Evolutionary conservation across 2,888 invertebrate genomes (phyloP), one percentile per base, ranked within the genome.

Genomic region (Spisula subtruncata): DNA sequence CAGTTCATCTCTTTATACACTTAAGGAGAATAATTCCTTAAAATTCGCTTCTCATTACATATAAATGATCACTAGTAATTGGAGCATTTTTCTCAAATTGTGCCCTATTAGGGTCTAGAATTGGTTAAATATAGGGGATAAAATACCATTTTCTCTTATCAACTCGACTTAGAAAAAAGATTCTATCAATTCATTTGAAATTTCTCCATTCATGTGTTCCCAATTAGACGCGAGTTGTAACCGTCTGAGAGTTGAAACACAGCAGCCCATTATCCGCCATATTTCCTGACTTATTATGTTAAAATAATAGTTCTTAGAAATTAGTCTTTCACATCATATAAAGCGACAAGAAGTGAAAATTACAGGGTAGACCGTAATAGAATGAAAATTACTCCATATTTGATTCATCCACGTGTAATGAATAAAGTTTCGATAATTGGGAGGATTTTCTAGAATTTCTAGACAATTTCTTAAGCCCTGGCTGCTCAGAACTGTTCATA

Each of bases 301-400:
- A 20, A 89, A 92, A 92, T 92, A 89, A 89, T 81, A 79, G 87
- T 84, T 81, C 83, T 89, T 87, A 90, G 86, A 84, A 85, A 92
- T 92, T 90, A 90, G 87, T 83, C 88, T 83, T 81, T 92, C 92
- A 89, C 85, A 60, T 89, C 92, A 83, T 35, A 92, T 90, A 92
- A 90, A 90, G 86, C 80, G 89, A 82, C 75, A 86, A 88, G 90
- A 91, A 91, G 90, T 41, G 91, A 91, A 91, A 92, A 92, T 92
- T 87, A 91, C 87, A 90, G 89, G 81, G 83, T 86, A 35, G 71
- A 35, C 25, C 81, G 56, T 85, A 88, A 83, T 81, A 81, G 89
- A 84, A 87, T 84, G 89, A 86, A 83, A 87, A 92, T 92, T 92
- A 90, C 86, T 88, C 83, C 89, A 92, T 92, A 90, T 90, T 87